phyloP scores from a whole-genome alignment of 2,113 vertebrate species.

The Coturnix japonica region DNA sequence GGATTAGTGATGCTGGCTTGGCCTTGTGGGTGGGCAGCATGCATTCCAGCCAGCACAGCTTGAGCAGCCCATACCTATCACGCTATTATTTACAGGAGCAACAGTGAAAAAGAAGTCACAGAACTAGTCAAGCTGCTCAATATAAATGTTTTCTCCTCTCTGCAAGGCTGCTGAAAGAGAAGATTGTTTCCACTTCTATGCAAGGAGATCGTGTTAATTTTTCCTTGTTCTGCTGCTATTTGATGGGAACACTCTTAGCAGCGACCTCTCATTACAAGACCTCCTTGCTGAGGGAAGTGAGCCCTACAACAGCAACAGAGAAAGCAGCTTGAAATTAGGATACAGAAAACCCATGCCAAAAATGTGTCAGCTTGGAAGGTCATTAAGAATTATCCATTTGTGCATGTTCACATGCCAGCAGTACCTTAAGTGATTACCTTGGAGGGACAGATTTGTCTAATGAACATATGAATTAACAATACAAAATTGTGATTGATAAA shows the following conservation, averaged over 20 bases:
- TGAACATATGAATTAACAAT: conserved; percentile 55
- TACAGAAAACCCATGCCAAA: conserved; percentile 59
- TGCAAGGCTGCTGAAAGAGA: background rate
- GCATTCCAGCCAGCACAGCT: background rate
- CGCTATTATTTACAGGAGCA: background rate
- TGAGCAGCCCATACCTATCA: background rate
- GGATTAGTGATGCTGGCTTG: background rate
- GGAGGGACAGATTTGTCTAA: conserved; percentile 51
- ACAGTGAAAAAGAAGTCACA: background rate
- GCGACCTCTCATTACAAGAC: background rate
- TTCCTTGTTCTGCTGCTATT: background rate
- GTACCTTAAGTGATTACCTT: conserved; percentile 67
- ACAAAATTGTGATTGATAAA: conserved; percentile 62
- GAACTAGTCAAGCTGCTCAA: background rate
- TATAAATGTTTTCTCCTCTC: background rate
- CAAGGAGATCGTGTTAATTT: background rate
- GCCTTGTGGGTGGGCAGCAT: background rate
- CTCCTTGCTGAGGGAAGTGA: conserved; percentile 26
- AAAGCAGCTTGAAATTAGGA: conserved; percentile 68
- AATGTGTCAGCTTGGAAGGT: conserved; percentile 66
- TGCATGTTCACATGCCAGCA: conserved; percentile 57
- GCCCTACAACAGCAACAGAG: conserved; percentile 3
- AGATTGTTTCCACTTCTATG: background rate
- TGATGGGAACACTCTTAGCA: background rate
- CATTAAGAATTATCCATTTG: conserved; percentile 68